Percentiles rank a stretch among this genome's conserved stretches.
These are phyloP conservation scores for Halcyon chelicuti DNA, from an alignment of 2,797 vertebrate species.

Conservation along the genomic window DNA sequence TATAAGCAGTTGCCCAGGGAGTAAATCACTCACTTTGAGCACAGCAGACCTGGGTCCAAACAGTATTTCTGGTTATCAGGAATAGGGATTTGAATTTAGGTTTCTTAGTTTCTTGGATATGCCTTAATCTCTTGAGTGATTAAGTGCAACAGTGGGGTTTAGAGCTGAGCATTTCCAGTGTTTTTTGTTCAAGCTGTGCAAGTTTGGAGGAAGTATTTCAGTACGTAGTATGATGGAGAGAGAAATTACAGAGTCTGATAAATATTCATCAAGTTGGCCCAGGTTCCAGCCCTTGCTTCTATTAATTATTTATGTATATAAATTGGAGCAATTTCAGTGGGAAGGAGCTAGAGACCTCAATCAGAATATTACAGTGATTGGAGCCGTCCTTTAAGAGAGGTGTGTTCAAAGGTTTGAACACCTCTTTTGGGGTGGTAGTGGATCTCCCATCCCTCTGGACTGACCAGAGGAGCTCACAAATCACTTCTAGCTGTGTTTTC, in stretches of 20 bases:
- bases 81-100: background rate
- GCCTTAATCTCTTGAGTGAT: background rate
- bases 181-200: background rate
- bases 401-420: background rate
- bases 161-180: background rate
- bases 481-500: background rate
- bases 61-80: background rate
- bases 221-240: background rate
- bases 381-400: background rate
- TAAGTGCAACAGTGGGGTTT: background rate
- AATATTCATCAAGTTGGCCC: background rate
- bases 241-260: background rate
- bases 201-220: background rate
- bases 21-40: background rate
- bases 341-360: background rate
- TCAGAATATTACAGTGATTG: background rate
- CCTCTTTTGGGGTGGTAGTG: accelerated
- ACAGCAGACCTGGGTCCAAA: background rate
- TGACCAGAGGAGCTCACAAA: background rate
- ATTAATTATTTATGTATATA: background rate
- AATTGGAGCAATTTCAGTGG: background rate
- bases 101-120: background rate
- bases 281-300: background rate
- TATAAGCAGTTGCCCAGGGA: background rate
- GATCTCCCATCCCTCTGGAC: background rate